Evolutionary conservation across 2,888 invertebrate species (phyloP).

Genomic region (Margaritifera margaritifera): DNA sequence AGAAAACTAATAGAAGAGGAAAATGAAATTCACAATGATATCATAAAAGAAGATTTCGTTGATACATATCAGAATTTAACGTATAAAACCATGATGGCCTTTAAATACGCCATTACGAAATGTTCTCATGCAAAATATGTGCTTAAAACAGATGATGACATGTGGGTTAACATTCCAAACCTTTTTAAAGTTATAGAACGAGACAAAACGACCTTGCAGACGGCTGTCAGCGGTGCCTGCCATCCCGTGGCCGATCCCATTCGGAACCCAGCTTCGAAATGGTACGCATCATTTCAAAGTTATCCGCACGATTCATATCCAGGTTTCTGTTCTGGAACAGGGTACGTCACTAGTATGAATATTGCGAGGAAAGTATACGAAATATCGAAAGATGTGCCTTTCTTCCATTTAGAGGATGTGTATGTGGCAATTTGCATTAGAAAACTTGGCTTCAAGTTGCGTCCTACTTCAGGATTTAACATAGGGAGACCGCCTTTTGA

Average conservation of each 20-base stretch:
- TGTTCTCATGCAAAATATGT: conserved; percentile 30
- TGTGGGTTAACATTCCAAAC: conserved; percentile 29
- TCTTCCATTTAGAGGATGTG: conserved; percentile 62
- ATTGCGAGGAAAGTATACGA: conserved; percentile 42
- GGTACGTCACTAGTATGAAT: conserved; percentile 50
- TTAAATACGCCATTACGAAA: conserved; percentile 27
- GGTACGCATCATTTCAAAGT: conserved; percentile 49
- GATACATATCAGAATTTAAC: conserved; percentile 39
- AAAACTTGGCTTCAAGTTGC: conserved; percentile 37
- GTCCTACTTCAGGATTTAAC: conserved; percentile 42
- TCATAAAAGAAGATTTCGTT: conserved; percentile 28
- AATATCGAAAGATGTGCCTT: conserved; percentile 52
- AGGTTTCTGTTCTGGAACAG: conserved; percentile 59
- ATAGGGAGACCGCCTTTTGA: conserved; percentile 18
- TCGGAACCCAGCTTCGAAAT: conserved; percentile 48
- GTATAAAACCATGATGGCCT: conserved; percentile 31
- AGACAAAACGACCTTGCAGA: conserved; percentile 18
- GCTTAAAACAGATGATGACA: conserved; percentile 41
- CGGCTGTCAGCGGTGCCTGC: conserved; percentile 43
- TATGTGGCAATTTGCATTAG: conserved; percentile 52
- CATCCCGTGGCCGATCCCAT: conserved; percentile 34
- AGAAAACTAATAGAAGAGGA: conserved; percentile 18
- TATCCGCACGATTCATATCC: conserved; percentile 53
- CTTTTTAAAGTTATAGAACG: conserved; percentile 22
- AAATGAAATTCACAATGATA: conserved; percentile 22